phyloP scores from a whole-genome alignment of 64 coral and sea anemone species.

The Actinia tenebrosa region DNA sequence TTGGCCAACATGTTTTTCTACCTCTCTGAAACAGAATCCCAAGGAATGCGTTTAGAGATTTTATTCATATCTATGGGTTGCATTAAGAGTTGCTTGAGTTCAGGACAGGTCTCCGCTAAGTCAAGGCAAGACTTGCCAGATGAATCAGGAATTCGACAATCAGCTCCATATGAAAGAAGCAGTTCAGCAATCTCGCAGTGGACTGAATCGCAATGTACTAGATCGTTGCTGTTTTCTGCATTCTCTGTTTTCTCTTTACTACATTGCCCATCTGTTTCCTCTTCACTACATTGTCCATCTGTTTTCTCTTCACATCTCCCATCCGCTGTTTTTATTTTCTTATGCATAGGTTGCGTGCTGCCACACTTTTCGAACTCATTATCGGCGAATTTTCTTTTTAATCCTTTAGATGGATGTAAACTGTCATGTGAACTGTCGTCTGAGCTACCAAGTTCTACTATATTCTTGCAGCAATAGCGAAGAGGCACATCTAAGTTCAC shows the following conservation, averaged over 20 bases:
- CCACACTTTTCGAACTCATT: neutral
- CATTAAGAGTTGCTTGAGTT: neutral
- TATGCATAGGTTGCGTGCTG: neutral
- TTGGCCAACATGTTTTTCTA: neutral
- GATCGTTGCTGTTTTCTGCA: neutral
- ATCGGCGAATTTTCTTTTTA: neutral
- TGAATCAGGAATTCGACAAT: neutral
- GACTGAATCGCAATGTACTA: neutral
- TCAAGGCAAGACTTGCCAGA: slow-evolving; percentile 1
- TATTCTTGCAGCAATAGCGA: neutral
- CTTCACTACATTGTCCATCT: neutral
- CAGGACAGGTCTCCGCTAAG: neutral
- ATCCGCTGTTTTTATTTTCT: neutral
- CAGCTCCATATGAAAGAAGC: slow-evolving; percentile 7
- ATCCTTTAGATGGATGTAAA: neutral
- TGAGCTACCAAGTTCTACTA: neutral
- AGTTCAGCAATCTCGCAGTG: neutral
- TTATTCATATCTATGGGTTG: neutral
- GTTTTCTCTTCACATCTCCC: neutral
- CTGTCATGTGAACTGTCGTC: neutral
- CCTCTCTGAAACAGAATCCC: neutral
- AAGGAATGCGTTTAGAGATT: neutral
- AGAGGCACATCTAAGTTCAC: neutral
- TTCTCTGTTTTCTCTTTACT: neutral
- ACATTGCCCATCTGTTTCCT: neutral